These are phyloP conservation scores for Jordanella pulchra DNA, from an alignment of 2,797 vertebrate species.

Conservation along the genomic window DNA sequence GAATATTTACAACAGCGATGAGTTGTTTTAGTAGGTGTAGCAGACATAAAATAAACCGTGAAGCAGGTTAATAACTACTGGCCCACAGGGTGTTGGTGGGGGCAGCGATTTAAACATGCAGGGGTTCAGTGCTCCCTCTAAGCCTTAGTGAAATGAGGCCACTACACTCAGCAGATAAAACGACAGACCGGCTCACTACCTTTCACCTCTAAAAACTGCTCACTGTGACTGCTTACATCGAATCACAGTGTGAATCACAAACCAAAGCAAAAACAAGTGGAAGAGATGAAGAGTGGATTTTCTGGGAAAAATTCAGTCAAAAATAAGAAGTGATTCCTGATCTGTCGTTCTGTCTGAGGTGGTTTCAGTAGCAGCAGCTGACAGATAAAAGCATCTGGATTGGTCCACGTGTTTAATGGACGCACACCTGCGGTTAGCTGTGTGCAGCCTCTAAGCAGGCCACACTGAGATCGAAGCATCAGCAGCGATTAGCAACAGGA, in stretches of 20 bases:
- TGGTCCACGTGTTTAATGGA: not conserved
- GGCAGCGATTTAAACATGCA: conserved; percentile 55
- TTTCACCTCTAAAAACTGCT: not conserved
- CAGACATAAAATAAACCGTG: conserved; percentile 20
- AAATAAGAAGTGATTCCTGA: conserved; percentile 14
- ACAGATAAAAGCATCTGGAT: conserved; percentile 20
- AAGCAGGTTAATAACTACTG: conserved; percentile 35
- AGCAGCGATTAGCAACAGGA: conserved; percentile 10
- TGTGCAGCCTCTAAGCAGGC: conserved; percentile 15
- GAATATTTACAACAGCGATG: conserved; percentile 63
- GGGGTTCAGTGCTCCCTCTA: conserved; percentile 77
- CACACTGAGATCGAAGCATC: conserved; percentile 23
- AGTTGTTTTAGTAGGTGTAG: conserved; percentile 24
- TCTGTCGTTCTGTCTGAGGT: conserved; percentile 42
- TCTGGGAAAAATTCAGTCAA: not conserved
- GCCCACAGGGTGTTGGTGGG: conserved; percentile 14
- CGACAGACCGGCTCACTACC: conserved; percentile 44
- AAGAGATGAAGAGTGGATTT: too few species aligned
- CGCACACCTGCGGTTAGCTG: not conserved
- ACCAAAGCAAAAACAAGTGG: too few species aligned
- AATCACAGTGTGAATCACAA: not conserved
- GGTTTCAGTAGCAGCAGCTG: conserved; percentile 33
- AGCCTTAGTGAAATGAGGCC: conserved; percentile 62
- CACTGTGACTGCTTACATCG: too few species aligned
- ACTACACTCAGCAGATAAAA: conserved; percentile 39